A percentile compares a stretch with the other conserved stretches of the same genome.
These are phyloP conservation scores for Nemotelus nigrinus DNA, from an alignment of 2,888 invertebrate genomes.

Conservation along the genomic window DNA sequence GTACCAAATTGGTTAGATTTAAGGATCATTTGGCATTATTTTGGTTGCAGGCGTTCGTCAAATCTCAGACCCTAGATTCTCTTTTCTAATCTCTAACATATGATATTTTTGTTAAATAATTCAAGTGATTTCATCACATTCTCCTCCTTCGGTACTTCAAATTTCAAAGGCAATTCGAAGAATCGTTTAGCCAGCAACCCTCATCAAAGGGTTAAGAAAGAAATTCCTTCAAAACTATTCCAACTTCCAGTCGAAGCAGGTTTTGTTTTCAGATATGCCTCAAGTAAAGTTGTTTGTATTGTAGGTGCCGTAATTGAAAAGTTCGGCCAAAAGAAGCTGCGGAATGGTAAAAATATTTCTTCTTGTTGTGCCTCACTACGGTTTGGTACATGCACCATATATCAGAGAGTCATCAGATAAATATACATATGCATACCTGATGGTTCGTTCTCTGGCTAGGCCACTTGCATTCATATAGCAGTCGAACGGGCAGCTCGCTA, in stretches of 20 bases:
- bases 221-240: constrained; percentile 13
- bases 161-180: too few species aligned
- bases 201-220: constrained; percentile 15
- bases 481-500: not conserved
- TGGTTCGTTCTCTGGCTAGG: not conserved
- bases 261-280: constrained; percentile 25
- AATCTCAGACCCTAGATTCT: too few species aligned
- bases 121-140: too few species aligned
- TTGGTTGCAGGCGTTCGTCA: too few species aligned
- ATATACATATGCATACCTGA: constrained; percentile 10
- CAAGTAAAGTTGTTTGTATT: constrained; percentile 32
- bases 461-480: constrained; percentile 5
- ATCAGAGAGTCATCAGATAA: constrained; percentile 38
- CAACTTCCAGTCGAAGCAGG: constrained; percentile 15
- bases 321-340: constrained; percentile 25
- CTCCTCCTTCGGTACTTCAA: too few species aligned
- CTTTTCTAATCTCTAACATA: too few species aligned
- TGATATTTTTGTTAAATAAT: too few species aligned
- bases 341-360: constrained; percentile 34
- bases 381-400: constrained; percentile 29
- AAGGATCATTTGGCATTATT: too few species aligned
- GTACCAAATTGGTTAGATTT: too few species aligned
- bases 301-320: constrained; percentile 17
- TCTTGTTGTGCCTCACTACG: not conserved
- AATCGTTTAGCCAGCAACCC: not conserved